Conservation (phyloP, 1,140 invertebrate species). For the Limonius californicus region DNA sequence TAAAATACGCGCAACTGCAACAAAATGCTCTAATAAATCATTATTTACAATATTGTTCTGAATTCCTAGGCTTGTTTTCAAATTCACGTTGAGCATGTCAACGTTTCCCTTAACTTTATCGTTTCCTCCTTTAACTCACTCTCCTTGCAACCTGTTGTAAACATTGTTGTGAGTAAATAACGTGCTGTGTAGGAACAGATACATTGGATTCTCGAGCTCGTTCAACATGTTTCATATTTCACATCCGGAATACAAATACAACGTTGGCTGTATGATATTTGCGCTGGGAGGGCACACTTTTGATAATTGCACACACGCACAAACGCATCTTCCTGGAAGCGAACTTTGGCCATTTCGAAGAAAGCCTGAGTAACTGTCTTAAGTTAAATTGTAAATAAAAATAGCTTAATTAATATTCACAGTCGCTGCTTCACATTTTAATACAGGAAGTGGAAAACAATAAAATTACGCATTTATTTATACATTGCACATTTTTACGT, state of each 20-base stretch:
- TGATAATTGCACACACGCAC: not conserved
- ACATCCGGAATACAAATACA: not conserved
- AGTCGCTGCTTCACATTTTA: not conserved
- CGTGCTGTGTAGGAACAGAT: too few relatives aligned
- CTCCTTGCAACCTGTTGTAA: too few relatives aligned
- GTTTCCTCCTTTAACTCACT: too few relatives aligned
- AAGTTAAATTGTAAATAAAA: not conserved
- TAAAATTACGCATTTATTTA: slow-evolving; percentile 15
- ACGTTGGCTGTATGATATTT: not conserved
- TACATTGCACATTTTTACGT: slow-evolving; percentile 10
- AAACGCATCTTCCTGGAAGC: not conserved
- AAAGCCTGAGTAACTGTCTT: not conserved
- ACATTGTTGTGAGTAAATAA: too few relatives aligned
- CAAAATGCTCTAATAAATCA: too few relatives aligned
- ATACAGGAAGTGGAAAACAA: slow-evolving; percentile 11
- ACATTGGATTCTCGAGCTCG: not conserved
- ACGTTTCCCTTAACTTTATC: too few relatives aligned
- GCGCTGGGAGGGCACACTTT: not conserved
- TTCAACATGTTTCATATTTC: not conserved
- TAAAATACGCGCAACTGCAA: too few relatives aligned
- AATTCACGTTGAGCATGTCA: too few relatives aligned
- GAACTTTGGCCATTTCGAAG: not conserved
- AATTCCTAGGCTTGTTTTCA: too few relatives aligned
- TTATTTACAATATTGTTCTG: too few relatives aligned
- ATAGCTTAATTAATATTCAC: slow-evolving; percentile 5